Conservation (phyloP, 2,113 vertebrate genomes). For the Gadus macrocephalus region DNA sequence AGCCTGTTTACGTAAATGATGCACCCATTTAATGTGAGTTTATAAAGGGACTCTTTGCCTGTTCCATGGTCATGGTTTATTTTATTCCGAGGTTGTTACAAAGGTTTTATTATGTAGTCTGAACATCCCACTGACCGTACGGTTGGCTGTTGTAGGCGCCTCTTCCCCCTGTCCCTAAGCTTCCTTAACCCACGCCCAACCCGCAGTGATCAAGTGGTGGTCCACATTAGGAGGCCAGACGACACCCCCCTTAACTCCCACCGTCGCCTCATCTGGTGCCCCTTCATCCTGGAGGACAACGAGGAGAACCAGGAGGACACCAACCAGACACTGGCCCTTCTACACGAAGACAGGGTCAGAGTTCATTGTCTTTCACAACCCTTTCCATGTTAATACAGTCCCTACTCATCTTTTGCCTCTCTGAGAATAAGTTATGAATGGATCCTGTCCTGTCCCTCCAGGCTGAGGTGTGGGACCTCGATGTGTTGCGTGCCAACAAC, state of each 20-base stretch:
- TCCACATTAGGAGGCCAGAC: constrained; percentile 84
- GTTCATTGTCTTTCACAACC: no score
- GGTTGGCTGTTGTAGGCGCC: background rate
- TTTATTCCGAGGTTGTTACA: no score
- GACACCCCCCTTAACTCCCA: constrained; percentile 81
- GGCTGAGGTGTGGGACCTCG: constrained; percentile 98
- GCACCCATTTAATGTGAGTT: no score
- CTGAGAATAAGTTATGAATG: no score
- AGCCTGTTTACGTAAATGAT: no score
- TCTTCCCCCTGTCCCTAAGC: background rate
- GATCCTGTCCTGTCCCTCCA: constrained; percentile 45
- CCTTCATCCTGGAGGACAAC: constrained; percentile 89
- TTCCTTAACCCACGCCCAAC: constrained; percentile 65
- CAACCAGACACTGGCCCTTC: constrained; percentile 86
- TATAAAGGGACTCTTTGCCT: no score
- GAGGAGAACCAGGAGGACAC: constrained; percentile 87
- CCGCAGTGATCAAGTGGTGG: constrained; percentile 86
- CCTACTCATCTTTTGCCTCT: no score
- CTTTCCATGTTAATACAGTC: no score
- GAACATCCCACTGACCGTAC: background rate
- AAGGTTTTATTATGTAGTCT: background rate
- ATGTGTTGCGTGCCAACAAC: constrained; percentile 82
- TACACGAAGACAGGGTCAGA: constrained; percentile 90
- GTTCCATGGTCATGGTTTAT: no score
- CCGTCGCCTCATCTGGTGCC: constrained; percentile 95